phyloP scores from a whole-genome alignment of 1,140 invertebrate genomes.

The Paramacrobiotus metropolitanus region DNA sequence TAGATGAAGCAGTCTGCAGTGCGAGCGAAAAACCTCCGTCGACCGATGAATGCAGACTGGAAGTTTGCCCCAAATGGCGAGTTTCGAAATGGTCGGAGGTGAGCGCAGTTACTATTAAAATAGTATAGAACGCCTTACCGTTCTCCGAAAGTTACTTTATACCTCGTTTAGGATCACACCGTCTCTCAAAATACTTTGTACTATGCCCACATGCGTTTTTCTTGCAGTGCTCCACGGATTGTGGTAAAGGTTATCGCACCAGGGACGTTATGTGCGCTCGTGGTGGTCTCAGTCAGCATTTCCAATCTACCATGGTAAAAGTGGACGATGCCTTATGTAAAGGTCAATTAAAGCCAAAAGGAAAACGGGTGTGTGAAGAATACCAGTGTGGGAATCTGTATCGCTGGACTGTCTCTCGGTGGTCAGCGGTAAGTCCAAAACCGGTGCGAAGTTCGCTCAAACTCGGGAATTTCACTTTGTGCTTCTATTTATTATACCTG shows the following conservation, averaged over 20 bases:
- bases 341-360: not conserved
- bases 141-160: no score
- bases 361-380: not conserved
- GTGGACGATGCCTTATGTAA: not conserved
- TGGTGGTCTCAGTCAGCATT: not conserved
- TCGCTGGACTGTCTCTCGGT: not conserved
- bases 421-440: not conserved
- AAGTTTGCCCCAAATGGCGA: slow-evolving; percentile 17
- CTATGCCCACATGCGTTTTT: not conserved
- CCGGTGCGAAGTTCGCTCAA: not conserved
- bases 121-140: no score
- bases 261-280: slow-evolving; percentile 24
- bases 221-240: slow-evolving; percentile 28
- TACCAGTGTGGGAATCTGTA: not conserved
- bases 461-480: not conserved
- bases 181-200: not conserved
- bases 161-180: not conserved
- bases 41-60: slow-evolving; percentile 13
- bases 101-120: not conserved
- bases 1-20: slow-evolving; percentile 18
- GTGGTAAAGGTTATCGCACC: slow-evolving; percentile 34
- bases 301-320: not conserved
- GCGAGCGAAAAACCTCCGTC: slow-evolving; percentile 15
- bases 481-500: no score
- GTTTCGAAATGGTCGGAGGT: slow-evolving; percentile 20